Percentiles rank a stretch among this genome's conserved stretches.
Evolutionary conservation across 2,113 vertebrate genomes (phyloP).

Genomic region (Puffinus mauretanicus): DNA sequence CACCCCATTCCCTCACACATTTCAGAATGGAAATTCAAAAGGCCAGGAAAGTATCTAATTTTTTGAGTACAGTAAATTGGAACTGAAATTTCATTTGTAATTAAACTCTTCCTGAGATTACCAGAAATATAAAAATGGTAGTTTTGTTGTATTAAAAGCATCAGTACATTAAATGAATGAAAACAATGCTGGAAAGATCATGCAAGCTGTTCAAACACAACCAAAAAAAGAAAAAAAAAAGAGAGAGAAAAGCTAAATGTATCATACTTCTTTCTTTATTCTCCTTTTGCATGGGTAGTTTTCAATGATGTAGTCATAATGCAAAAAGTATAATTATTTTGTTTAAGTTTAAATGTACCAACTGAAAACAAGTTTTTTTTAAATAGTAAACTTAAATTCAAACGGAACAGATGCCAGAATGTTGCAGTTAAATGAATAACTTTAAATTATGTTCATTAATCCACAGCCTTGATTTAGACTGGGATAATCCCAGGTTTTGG

Average conservation of each 20-base stretch:
- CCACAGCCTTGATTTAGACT: slow-evolving; percentile 40
- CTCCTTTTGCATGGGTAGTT: neutral
- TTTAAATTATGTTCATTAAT: slow-evolving; percentile 66
- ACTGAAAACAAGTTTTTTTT: neutral
- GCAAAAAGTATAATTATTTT: neutral
- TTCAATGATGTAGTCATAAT: neutral
- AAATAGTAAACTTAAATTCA: neutral
- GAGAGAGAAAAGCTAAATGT: neutral
- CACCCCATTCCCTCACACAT: neutral
- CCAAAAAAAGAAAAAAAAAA: neutral
- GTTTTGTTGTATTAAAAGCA: neutral
- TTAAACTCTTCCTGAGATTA: neutral
- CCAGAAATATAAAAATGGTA: neutral
- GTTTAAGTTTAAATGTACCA: neutral
- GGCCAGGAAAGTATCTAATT: neutral
- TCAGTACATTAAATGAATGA: neutral
- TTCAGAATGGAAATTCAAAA: neutral
- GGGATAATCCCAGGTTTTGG: slow-evolving; percentile 66
- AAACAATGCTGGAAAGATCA: neutral
- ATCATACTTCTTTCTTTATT: neutral
- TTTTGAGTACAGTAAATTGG: neutral
- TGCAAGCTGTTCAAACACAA: neutral
- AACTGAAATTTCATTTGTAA: neutral
- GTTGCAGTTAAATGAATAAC: slow-evolving; percentile 59
- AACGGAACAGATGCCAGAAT: slow-evolving; percentile 11